Percentiles rank a stretch among this genome's conserved stretches.
Conservation (phyloP, 2,113 vertebrate species). For the Heterochromis multidens region DNA sequence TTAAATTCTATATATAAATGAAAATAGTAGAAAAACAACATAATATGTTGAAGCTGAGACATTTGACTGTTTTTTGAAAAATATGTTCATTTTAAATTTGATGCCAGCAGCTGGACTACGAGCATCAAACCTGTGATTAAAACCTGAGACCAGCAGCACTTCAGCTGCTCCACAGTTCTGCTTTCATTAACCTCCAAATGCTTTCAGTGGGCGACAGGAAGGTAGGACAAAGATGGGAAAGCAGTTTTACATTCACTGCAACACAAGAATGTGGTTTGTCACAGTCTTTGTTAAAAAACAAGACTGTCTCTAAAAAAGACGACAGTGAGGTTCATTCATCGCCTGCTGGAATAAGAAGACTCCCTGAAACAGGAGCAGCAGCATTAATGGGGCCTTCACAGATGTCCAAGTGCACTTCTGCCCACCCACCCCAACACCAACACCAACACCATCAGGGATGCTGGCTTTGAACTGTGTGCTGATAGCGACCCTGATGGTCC, state of each 20-base stretch:
- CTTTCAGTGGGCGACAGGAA: rapidly evolving
- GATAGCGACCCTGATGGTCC: too few relatives aligned
- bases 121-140: background rate
- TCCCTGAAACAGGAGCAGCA: too few relatives aligned
- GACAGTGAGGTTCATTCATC: rapidly evolving
- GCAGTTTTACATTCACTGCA: too few relatives aligned
- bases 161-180: too few relatives aligned
- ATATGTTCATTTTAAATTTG: background rate
- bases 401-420: too few relatives aligned
- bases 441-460: rapidly evolving
- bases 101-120: rapidly evolving
- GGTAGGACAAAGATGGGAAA: too few relatives aligned
- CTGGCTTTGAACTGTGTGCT: background rate
- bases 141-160: too few relatives aligned
- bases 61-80: too few relatives aligned
- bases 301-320: background rate
- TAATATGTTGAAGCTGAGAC: background rate
- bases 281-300: too few relatives aligned
- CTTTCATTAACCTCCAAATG: background rate
- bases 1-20: rapidly evolving
- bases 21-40: background rate
- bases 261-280: too few relatives aligned
- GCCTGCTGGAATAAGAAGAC: background rate
- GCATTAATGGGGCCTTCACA: background rate
- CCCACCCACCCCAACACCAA: too few relatives aligned